phyloP scores from a whole-genome alignment of 2,113 vertebrate species.

The Nibea albiflora region DNA sequence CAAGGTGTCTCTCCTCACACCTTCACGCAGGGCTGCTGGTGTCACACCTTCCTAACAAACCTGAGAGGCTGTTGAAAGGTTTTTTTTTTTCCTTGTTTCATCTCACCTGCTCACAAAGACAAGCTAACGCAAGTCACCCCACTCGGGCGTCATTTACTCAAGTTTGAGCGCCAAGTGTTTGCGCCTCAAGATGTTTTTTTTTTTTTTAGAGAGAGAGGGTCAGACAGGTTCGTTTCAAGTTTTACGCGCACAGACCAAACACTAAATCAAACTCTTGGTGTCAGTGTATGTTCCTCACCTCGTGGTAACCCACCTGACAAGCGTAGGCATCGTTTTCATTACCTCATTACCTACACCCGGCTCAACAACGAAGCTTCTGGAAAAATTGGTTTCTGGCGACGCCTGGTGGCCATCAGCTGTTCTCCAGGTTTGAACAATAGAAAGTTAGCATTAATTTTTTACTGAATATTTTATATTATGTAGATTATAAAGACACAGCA shows the following conservation, averaged over 20 bases:
- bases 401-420: slow-evolving; percentile 46
- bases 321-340: slow-evolving; percentile 29
- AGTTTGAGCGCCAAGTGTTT: too few species aligned
- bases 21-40: background rate
- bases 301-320: slow-evolving; percentile 34
- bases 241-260: background rate
- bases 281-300: background rate
- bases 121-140: background rate
- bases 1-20: slow-evolving; percentile 35
- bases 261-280: background rate
- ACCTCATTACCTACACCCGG: slow-evolving; percentile 32
- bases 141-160: background rate
- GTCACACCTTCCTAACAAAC: slow-evolving; percentile 3
- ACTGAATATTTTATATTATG: too few species aligned
- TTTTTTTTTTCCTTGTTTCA: too few species aligned
- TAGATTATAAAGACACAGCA: background rate
- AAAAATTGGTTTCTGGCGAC: slow-evolving; percentile 55
- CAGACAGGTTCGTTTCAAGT: too few species aligned
- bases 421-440: background rate
- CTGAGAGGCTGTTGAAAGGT: background rate
- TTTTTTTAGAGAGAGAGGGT: background rate
- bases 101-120: background rate
- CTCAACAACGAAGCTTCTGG: background rate
- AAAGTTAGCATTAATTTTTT: background rate
- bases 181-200: background rate